A percentile compares a stretch with the other conserved stretches of the same genome.
Evolutionary conservation across 2,797 vertebrate genomes (phyloP).

Genomic region (Peromyscus melanophrys): DNA sequence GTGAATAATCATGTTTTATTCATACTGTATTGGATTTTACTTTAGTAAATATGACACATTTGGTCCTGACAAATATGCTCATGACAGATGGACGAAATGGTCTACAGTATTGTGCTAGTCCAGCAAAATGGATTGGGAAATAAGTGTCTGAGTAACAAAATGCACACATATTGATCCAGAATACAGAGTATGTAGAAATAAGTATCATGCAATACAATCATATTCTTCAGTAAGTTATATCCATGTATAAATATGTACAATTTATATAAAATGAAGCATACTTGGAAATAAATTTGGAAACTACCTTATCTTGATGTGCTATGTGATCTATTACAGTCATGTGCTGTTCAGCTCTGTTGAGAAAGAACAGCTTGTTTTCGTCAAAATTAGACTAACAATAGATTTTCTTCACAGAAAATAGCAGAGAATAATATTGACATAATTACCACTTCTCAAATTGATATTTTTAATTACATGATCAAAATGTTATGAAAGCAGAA

Average conservation of each 20-base stretch:
- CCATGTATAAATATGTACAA: background rate
- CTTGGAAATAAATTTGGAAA: background rate
- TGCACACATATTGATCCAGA: background rate
- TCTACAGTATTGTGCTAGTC: background rate
- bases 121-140: constrained; percentile 19
- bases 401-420: background rate
- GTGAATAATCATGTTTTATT: constrained; percentile 48
- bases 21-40: background rate
- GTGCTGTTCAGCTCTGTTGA: background rate
- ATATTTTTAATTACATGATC: background rate
- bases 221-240: background rate
- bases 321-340: background rate
- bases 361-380: background rate
- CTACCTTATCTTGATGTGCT: background rate
- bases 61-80: background rate
- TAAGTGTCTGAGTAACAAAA: background rate
- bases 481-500: constrained; percentile 44
- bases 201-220: background rate
- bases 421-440: background rate
- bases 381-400: constrained; percentile 12
- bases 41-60: background rate
- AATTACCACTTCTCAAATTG: constrained; percentile 24
- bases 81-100: background rate
- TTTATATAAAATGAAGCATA: background rate
- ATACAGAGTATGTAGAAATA: background rate